Evolutionary conservation across 2,797 vertebrate species (phyloP).

Genomic region (Melanotaenia trifasciata): DNA sequence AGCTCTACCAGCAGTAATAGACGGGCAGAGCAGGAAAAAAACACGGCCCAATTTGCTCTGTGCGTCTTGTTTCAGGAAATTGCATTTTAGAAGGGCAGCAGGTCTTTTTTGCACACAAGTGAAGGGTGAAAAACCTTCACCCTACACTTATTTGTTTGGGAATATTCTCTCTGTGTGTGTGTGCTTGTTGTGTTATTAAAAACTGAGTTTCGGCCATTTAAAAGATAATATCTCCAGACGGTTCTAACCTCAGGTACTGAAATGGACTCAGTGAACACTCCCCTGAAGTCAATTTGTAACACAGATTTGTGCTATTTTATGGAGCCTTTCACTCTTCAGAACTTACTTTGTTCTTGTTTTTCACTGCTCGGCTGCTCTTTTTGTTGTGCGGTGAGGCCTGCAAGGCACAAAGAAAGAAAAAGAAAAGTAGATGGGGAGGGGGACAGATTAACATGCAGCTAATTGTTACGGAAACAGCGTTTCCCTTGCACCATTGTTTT

Average conservation of each 20-base stretch:
- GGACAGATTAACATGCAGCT: constrained; percentile 62
- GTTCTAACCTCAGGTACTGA: constrained; percentile 38
- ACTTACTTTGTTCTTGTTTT: constrained; percentile 19
- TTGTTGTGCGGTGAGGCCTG: constrained; percentile 39
- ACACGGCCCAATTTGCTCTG: constrained; percentile 64
- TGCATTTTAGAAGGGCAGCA: constrained; percentile 74
- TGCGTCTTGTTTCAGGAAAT: constrained; percentile 83
- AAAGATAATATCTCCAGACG: constrained; percentile 62
- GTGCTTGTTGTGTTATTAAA: constrained; percentile 26
- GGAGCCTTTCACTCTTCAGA: constrained; percentile 16
- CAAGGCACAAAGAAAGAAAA: constrained; percentile 33
- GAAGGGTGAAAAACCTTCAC: constrained; percentile 62
- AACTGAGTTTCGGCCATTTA: constrained; percentile 25
- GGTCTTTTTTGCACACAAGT: constrained; percentile 53
- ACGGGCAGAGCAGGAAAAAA: constrained; percentile 47
- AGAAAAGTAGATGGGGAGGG: constrained; percentile 37
- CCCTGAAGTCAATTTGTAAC: constrained; percentile 54
- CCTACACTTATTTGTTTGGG: constrained; percentile 51
- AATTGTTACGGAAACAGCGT: constrained; percentile 67
- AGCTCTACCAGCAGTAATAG: constrained; percentile 69
- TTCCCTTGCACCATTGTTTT: constrained; percentile 63
- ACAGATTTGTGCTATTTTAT: constrained; percentile 43
- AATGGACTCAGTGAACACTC: constrained; percentile 18
- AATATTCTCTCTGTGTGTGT: constrained; percentile 30
- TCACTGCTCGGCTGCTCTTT: constrained; percentile 10